Base-by-base conservation (phyloP, 2,797 vertebrate species). In the Danio aesculapii region DNA sequence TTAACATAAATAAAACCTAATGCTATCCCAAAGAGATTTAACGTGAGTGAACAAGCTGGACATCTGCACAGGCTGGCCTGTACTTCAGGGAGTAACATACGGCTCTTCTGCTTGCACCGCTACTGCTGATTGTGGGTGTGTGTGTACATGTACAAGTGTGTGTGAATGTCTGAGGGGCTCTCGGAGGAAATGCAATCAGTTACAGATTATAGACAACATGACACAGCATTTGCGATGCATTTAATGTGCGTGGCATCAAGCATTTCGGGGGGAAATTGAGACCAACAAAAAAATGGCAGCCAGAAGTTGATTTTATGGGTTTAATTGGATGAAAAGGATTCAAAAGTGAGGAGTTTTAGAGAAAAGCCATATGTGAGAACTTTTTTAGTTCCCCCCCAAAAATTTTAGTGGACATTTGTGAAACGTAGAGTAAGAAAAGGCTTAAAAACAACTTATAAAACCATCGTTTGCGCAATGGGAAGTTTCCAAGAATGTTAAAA, bases 141-240 rank as follows among this genome's bases (percentile, higher is more conserved):
- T 47, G 78, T 53, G 84, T 83, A 81, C 70, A 73, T 83, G 80
- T 47, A 67, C 78, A 84, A 13, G 83, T 72, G 68, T 59, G 75
- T 66, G 78, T 74, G 64, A 41, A 64, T 75, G 59, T 75, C 59
- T 53, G 59, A 64, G 47, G 39, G 12, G 59, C 59, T 64, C 74
- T 75, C 30, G 39, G 47, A 30, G 44, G 67, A 52, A 70, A 59
- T 49, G 10, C 68, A 52, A 69, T 53, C 55, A 46, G 72, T 74
- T 74, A 61, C 47, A 44, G 59, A 47, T 52, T 50, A 75, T 30
- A 64, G 9, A 75, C 46, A 17, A 63, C 73, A 61, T 75, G 46
- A 75, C 46, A 41, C 46, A 74, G 21, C 73, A 41, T 75, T 75
- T 12, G 11, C 16, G 41, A 41, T 17, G 16, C 47, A 21, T 63